Evolutionary conservation across 2,888 invertebrate genomes (phyloP).

Genomic region (Palloptera scutellata): DNA sequence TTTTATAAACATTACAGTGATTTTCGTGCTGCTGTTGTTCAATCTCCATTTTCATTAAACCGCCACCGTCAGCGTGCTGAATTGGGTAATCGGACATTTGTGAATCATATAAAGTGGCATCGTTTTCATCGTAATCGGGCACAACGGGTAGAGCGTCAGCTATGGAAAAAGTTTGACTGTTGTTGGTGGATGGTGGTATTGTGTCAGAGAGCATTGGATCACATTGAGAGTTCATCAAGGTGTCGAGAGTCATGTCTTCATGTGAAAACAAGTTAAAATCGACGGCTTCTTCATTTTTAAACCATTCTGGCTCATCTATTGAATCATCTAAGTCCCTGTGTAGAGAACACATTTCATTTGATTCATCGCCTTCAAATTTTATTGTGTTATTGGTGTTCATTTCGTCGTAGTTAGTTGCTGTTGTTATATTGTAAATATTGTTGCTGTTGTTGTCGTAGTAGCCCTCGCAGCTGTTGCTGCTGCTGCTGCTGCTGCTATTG

Average conservation of each 20-base stretch:
- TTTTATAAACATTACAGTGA: too few relatives aligned
- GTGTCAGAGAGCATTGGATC: slow-evolving; percentile 29
- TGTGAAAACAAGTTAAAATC: slow-evolving; percentile 23
- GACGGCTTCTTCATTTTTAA: slow-evolving; percentile 36
- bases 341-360: too few relatives aligned
- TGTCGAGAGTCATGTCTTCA: too few relatives aligned
- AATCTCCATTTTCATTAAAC: too few relatives aligned
- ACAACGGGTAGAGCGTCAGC: slow-evolving; percentile 12
- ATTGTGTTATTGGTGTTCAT: slow-evolving; percentile 9
- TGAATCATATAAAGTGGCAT: neutral
- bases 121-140: slow-evolving; percentile 22
- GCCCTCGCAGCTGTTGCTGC: slow-evolving; percentile 24
- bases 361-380: too few relatives aligned
- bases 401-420: slow-evolving; percentile 14
- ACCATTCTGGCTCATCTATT: too few relatives aligned
- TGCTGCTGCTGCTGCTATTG: slow-evolving; percentile 39
- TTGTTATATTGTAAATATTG: slow-evolving; percentile 21
- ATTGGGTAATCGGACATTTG: too few relatives aligned
- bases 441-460: slow-evolving; percentile 35
- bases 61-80: too few relatives aligned
- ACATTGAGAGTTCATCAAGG: slow-evolving; percentile 29
- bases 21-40: too few relatives aligned
- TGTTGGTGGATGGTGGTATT: slow-evolving; percentile 7
- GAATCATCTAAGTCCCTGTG: too few relatives aligned
- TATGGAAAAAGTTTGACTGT: slow-evolving; percentile 6